Evolutionary conservation across 2,888 invertebrate species (phyloP), one percentile per base, ranked within the genome.

Genomic region (Ashinkailepas kermadecensis): DNA sequence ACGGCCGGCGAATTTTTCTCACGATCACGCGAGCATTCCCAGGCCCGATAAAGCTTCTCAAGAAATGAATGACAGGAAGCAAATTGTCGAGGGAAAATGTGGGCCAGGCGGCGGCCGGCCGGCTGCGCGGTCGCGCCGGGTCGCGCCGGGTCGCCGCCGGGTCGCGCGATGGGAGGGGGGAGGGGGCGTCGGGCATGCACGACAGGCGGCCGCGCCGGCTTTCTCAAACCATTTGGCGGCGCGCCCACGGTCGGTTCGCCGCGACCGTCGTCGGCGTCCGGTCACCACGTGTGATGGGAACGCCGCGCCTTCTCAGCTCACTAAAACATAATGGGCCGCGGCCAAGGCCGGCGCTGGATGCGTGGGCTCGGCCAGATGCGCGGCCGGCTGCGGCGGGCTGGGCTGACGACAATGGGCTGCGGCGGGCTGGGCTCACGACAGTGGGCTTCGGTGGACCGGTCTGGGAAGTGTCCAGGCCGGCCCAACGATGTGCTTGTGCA

Each of bases 71-170:
- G 74, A 74, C 74, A 74, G 74, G 74, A 74, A 74, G 74, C 74
- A 74, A 74, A 74, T 74, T 74, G 74, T 56, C 74, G 74, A 74
- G 74, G 74, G 74, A 74, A 74, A 74, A 74, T 74, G 74, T 74
- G 74, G 74, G 74, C 74, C 74, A 74, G 74, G 70, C 70, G 8
- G 54, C 56, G 56, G 15, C 54, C 74, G 21, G 74, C 23, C 23
- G 10, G 67, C 21, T 21, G 70, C 13, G 54, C 21, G 59, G 59
- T 59, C 59, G 59, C 59, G 59, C 12, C 56, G 67, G 10, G 25
- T 56, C 21, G 39, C 7, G 74, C 15, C 74, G 56, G 54, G 54
- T 56, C 74, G 56, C 39, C 23, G 11, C 74, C 1, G 25, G 70
- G 70, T 15, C 70, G 23, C 8, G 39, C 39, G 39, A n/a, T n/a